These are phyloP conservation scores for Sarcophaga carnaria DNA, from an alignment of 2,888 invertebrate genomes.

Conservation along the genomic window DNA sequence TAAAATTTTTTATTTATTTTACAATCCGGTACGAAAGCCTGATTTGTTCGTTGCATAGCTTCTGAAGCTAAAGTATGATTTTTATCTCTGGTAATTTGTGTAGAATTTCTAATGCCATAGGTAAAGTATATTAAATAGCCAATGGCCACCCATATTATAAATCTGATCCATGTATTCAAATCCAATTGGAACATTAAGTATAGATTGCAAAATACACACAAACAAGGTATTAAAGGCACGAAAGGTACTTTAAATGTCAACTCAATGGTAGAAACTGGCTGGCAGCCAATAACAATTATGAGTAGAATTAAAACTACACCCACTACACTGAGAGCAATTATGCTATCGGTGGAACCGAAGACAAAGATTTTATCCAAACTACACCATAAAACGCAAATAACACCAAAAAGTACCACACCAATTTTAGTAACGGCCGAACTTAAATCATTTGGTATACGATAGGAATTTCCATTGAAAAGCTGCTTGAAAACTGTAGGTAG, in stretches of 20 bases:
- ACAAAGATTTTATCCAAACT: conserved; percentile 73
- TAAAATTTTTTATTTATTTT: conserved; percentile 71
- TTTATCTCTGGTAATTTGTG: conserved; percentile 82
- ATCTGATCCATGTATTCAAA: conserved; percentile 93
- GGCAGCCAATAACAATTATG: conserved; percentile 86
- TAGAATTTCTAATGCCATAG: conserved; percentile 91
- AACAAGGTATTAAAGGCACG: conserved; percentile 91
- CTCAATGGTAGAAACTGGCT: conserved; percentile 85
- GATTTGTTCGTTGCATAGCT: conserved; percentile 75
- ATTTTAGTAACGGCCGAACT: conserved; percentile 87
- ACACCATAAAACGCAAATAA: conserved; percentile 80
- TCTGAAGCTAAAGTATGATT: conserved; percentile 74
- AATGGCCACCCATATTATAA: conserved; percentile 91
- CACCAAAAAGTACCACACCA: conserved; percentile 84
- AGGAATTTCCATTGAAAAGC: conserved; percentile 87
- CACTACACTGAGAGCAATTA: conserved; percentile 82
- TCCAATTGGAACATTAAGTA: conserved; percentile 96
- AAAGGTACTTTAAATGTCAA: conserved; percentile 91
- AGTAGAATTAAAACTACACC: conserved; percentile 83
- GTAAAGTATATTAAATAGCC: conserved; percentile 94
- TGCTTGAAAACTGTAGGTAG: conserved; percentile 82
- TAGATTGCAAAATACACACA: conserved; percentile 93
- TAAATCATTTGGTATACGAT: conserved; percentile 86
- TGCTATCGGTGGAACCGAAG: conserved; percentile 74
- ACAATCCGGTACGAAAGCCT: conserved; percentile 77